phyloP scores from a whole-genome alignment of 2,888 invertebrate species.

The Napeogenes inachia region DNA sequence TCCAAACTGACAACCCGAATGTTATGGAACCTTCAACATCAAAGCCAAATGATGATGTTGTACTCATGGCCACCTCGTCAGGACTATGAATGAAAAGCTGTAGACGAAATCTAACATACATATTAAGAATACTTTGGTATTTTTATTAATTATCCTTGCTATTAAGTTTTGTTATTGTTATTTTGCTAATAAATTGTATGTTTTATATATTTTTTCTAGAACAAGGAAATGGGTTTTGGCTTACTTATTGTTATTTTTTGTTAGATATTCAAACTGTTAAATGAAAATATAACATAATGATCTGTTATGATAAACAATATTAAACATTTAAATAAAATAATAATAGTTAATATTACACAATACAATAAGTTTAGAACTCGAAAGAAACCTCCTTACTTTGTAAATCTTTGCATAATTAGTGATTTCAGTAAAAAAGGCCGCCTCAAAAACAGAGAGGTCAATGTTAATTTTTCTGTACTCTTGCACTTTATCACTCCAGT shows the following conservation, averaged over 20 bases:
- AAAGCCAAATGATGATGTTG: slow-evolving; percentile 47
- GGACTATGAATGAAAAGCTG: slow-evolving; percentile 67
- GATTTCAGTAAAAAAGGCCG: slow-evolving; percentile 59
- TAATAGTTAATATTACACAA: background rate
- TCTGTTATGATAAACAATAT: no score
- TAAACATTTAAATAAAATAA: background rate
- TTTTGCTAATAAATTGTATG: no score
- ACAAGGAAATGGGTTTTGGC: no score
- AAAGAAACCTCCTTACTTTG: slow-evolving; percentile 43
- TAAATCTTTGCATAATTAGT: slow-evolving; percentile 55
- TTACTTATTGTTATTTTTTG: background rate
- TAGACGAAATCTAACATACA: slow-evolving; percentile 13
- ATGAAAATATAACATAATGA: background rate
- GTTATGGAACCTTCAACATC: slow-evolving; percentile 50
- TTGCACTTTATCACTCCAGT: slow-evolving; percentile 44
- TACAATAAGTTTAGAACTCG: background rate
- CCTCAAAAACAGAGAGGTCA: slow-evolving; percentile 61
- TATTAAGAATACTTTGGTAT: background rate
- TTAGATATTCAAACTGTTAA: no score
- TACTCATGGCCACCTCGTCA: slow-evolving; percentile 56
- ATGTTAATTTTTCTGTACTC: slow-evolving; percentile 52
- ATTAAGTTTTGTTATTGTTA: no score
- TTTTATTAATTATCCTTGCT: no score
- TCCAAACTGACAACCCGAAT: slow-evolving; percentile 59
- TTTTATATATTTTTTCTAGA: no score